These are phyloP conservation scores for Dicyrtoma fusca DNA, from an alignment of 2,888 invertebrate genomes.

Conservation along the genomic window DNA sequence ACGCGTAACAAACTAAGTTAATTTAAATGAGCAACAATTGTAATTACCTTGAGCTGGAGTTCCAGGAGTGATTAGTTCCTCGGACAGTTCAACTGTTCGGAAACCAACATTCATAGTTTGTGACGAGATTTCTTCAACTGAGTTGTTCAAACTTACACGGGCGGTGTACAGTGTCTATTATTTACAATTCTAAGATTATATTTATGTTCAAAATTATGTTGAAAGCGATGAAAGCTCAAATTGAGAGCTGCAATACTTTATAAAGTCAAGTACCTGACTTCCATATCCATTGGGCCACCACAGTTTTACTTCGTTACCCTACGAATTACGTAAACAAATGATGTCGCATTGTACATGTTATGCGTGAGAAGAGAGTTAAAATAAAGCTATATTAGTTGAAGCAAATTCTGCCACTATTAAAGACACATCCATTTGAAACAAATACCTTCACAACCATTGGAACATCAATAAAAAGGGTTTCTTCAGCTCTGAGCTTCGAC, in stretches of 20 bases:
- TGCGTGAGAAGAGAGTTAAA: no score
- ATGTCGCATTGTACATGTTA: no score
- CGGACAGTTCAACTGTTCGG: slow-evolving; percentile 79
- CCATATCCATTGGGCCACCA: slow-evolving; percentile 99
- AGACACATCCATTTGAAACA: no score
- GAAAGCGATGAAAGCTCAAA: no score
- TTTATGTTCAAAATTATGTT: no score
- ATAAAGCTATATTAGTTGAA: no score
- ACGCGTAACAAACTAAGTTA: neutral
- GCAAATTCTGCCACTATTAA: no score
- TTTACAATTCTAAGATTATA: neutral
- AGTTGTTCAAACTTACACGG: slow-evolving; percentile 62
- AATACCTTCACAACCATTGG: neutral
- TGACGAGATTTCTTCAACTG: slow-evolving; percentile 37
- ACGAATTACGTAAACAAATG: slow-evolving; percentile 4
- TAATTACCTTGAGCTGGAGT: slow-evolving; percentile 9
- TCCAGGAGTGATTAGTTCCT: slow-evolving; percentile 65
- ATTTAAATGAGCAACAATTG: neutral
- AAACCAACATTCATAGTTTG: slow-evolving; percentile 77
- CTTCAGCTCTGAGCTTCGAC: no score
- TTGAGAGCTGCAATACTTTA: no score
- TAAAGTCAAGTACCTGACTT: slow-evolving; percentile 60
- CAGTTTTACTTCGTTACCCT: slow-evolving; percentile 61
- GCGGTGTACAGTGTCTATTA: slow-evolving; percentile 69
- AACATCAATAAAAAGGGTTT: neutral